phyloP scores from a whole-genome alignment of 2,888 invertebrate species.

The Drosophila meridionalis region DNA sequence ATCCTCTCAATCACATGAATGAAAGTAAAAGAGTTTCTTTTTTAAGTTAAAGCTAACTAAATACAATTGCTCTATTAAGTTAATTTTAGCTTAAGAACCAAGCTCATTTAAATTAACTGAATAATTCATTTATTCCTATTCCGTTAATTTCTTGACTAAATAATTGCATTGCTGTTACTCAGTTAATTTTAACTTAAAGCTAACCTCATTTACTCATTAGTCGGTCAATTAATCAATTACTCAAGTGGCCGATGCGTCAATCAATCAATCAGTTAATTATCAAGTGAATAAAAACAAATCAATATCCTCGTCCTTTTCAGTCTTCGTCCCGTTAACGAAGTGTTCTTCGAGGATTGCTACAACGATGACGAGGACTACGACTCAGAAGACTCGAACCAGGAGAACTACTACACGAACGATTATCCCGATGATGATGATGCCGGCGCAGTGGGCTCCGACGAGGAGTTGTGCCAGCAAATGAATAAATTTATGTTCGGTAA shows the following conservation, averaged over 20 bases:
- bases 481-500: conserved; percentile 84
- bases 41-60: too few relatives aligned
- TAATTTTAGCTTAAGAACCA: background rate
- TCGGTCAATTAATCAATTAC: background rate
- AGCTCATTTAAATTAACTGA: background rate
- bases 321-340: conserved; percentile 78
- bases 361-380: conserved; percentile 86
- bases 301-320: conserved; percentile 52
- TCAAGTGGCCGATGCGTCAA: background rate
- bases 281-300: background rate
- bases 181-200: background rate
- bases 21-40: background rate
- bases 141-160: too few relatives aligned
- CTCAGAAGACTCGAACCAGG: conserved; percentile 91
- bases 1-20: background rate
- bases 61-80: background rate
- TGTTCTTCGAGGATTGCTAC: conserved; percentile 82
- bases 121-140: too few relatives aligned
- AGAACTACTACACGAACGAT: conserved; percentile 91
- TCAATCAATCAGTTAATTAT: background rate
- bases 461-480: conserved; percentile 88
- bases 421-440: conserved; percentile 90
- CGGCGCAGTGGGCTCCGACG: conserved; percentile 85
- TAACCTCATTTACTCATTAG: background rate
- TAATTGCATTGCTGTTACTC: too few relatives aligned